A percentile compares a stretch with the other conserved stretches of the same genome.
phyloP scores from a whole-genome alignment of 1,140 invertebrate genomes.

The Magallana ariakensis region DNA sequence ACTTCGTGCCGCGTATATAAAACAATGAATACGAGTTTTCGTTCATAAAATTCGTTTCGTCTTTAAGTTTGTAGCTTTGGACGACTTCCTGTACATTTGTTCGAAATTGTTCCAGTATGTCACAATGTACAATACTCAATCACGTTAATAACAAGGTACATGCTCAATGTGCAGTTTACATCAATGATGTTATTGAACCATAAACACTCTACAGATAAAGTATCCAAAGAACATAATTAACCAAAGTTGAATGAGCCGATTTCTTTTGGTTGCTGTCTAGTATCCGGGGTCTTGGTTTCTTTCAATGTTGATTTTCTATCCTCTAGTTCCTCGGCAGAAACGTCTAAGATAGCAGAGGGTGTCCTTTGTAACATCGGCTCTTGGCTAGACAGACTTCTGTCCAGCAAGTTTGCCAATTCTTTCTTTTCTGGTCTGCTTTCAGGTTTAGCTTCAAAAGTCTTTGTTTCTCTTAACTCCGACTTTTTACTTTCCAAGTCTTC shows the following conservation, averaged over 20 bases:
- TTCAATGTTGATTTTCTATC: conserved; percentile 19
- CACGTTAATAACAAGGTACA: too few relatives aligned
- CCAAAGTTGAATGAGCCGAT: not conserved
- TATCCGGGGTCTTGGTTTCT: not conserved
- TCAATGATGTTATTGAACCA: too few relatives aligned
- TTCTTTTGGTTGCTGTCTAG: not conserved
- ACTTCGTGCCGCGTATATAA: too few relatives aligned
- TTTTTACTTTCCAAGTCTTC: conserved; percentile 5
- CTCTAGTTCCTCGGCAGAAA: not conserved
- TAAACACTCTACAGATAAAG: too few relatives aligned
- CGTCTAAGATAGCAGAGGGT: not conserved
- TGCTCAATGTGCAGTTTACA: too few relatives aligned
- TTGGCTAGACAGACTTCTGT: not conserved
- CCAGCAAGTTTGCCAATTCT: not conserved
- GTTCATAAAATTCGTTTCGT: too few relatives aligned
- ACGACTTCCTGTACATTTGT: too few relatives aligned
- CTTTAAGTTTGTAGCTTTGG: too few relatives aligned
- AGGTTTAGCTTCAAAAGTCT: not conserved
- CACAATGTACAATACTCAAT: too few relatives aligned
- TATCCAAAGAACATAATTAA: not conserved
- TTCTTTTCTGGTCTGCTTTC: not conserved
- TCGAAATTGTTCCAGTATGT: too few relatives aligned
- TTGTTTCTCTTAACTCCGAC: not conserved
- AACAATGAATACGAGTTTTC: too few relatives aligned
- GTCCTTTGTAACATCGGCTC: not conserved